Conservation (phyloP, 92 coral and sea anemone species). For the Metridium senile region DNA sequence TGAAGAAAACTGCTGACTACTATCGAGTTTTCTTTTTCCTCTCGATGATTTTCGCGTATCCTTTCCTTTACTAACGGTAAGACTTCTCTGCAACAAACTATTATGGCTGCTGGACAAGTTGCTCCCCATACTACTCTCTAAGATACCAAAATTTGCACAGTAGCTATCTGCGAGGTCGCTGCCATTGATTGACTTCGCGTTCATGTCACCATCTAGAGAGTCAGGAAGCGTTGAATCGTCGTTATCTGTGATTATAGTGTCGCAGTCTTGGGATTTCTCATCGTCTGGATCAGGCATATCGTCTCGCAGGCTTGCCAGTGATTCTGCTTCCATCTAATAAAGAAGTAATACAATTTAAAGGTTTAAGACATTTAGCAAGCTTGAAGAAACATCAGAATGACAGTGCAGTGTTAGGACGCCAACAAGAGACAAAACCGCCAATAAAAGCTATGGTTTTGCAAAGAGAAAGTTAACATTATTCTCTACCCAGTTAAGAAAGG, state of each 20-base stretch:
- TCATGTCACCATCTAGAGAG: constrained; percentile 15
- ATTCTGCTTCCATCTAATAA: constrained; percentile 15
- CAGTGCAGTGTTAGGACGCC: too few species aligned
- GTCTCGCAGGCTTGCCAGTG: constrained; percentile 14
- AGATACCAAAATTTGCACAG: constrained; percentile 41
- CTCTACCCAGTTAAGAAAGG: too few species aligned
- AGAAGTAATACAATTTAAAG: background rate
- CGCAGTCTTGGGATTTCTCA: constrained; percentile 32
- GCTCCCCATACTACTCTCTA: constrained; percentile 56
- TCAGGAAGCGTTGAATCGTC: constrained; percentile 27
- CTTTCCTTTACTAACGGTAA: constrained; percentile 74
- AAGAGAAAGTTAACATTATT: too few species aligned
- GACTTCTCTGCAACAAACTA: constrained; percentile 46
- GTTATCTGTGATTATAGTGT: constrained; percentile 9
- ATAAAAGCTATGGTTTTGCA: too few species aligned
- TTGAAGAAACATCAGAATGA: too few species aligned
- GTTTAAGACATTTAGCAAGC: background rate
- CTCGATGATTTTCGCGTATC: constrained; percentile 72
- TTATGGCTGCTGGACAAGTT: constrained; percentile 65
- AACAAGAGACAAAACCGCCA: background rate
- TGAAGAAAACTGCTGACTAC: constrained; percentile 88
- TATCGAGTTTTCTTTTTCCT: constrained; percentile 92
- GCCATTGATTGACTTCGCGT: constrained; percentile 22
- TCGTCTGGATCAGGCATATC: constrained; percentile 32
- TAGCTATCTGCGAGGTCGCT: constrained; percentile 31